These are phyloP conservation scores for Xylocopa sonorina DNA, from an alignment of 1,140 invertebrate genomes.

Conservation along the genomic window DNA sequence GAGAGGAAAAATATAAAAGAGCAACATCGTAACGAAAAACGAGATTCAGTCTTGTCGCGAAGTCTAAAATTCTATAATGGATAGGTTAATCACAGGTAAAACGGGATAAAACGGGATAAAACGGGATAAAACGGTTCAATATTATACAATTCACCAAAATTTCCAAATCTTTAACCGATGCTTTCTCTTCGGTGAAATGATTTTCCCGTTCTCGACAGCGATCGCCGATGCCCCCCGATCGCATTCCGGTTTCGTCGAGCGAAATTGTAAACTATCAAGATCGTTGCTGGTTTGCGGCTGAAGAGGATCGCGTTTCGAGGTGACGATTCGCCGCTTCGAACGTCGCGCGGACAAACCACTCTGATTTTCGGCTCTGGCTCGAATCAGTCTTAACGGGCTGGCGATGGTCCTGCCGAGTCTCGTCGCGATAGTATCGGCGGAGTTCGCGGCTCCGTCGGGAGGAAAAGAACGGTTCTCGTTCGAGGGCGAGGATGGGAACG, in stretches of 20 bases:
- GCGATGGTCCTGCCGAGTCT: constrained; percentile 5
- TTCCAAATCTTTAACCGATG: constrained; percentile 61
- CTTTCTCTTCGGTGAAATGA: neutral
- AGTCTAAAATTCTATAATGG: neutral
- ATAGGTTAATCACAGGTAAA: neutral
- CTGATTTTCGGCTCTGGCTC: constrained; percentile 64
- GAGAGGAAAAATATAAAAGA: too few species aligned
- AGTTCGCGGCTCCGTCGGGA: constrained; percentile 40
- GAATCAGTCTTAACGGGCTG: constrained; percentile 29
- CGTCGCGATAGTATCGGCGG: constrained; percentile 34
- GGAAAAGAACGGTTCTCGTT: neutral
- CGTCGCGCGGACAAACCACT: constrained; percentile 30
- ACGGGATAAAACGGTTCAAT: too few species aligned
- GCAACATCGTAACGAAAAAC: neutral
- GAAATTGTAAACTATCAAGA: neutral
- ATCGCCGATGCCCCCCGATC: neutral
- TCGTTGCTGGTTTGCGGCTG: neutral
- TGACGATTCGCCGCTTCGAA: neutral
- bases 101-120: too few species aligned
- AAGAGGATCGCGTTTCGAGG: neutral
- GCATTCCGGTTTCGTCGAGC: neutral
- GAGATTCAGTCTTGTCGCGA: constrained; percentile 19
- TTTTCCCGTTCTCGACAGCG: neutral
- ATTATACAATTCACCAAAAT: constrained; percentile 59
- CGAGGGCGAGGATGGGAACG: constrained; percentile 32